Evolutionary conservation across 1,140 invertebrate genomes (phyloP).

Genomic region (Drosophila repleta): DNA sequence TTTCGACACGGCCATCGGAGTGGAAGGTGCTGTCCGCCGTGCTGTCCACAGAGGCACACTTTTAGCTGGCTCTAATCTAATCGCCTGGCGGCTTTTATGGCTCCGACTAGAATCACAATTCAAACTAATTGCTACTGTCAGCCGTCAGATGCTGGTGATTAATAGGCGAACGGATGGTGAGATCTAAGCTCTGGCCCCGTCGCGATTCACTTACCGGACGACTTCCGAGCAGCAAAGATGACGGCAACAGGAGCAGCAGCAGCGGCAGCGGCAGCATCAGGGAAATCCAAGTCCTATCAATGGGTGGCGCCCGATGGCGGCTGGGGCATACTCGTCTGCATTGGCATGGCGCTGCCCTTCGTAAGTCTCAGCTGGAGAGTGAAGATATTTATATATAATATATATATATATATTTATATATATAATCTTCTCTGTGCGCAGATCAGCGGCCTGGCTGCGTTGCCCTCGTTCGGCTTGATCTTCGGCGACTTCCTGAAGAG

Average conservation of each 20-base stretch:
- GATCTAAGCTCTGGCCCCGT: neutral
- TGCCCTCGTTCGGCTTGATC: constrained; percentile 87
- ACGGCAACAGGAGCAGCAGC: constrained; percentile 28
- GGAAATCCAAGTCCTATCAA: constrained; percentile 40
- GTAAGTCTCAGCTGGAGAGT: constrained; percentile 84
- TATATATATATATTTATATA: neutral
- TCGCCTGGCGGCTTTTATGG: constrained; percentile 1
- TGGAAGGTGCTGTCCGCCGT: neutral
- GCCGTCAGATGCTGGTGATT: constrained; percentile 10
- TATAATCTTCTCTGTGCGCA: constrained; percentile 49
- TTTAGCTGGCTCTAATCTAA: constrained; percentile 20
- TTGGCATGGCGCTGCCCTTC: constrained; percentile 86
- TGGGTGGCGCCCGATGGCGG: constrained; percentile 86
- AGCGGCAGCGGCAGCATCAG: neutral
- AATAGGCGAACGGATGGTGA: constrained; percentile 3
- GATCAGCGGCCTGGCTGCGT: constrained; percentile 85
- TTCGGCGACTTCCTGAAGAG: constrained; percentile 87
- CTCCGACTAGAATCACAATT: constrained; percentile 20
- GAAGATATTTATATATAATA: neutral
- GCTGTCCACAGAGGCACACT: neutral
- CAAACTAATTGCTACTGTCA: constrained; percentile 39
- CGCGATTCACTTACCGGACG: constrained; percentile 23
- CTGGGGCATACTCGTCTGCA: constrained; percentile 87
- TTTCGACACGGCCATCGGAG: neutral
- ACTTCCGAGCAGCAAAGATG: constrained; percentile 41